phyloP scores from a whole-genome alignment of 1,140 invertebrate genomes.

The Drosophila sechellia region DNA sequence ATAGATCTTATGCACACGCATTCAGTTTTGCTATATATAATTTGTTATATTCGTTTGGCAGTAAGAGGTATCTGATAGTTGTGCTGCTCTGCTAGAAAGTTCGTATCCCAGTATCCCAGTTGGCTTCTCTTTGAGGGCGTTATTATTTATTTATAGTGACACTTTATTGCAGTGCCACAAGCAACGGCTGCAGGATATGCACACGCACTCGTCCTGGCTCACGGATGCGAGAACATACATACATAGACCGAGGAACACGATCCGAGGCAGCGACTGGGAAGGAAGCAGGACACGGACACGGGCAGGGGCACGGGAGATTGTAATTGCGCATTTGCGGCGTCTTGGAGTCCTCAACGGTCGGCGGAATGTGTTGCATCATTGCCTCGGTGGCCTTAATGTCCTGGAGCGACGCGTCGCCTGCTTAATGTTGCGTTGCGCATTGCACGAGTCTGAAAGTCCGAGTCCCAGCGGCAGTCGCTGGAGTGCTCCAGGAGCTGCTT shows the following conservation, averaged over 20 bases:
- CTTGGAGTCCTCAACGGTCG: slow-evolving; percentile 60
- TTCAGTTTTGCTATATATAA: too few relatives aligned
- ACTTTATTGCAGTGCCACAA: slow-evolving; percentile 71
- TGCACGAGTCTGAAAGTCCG: slow-evolving; percentile 60
- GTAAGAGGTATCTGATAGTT: slow-evolving; percentile 9
- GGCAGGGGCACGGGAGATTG: slow-evolving; percentile 45
- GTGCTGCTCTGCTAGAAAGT: background rate
- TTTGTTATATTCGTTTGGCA: too few relatives aligned
- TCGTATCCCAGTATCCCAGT: background rate
- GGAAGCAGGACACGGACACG: slow-evolving; percentile 1
- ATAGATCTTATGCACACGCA: too few relatives aligned
- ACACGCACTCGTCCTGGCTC: slow-evolving; percentile 40
- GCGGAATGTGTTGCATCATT: slow-evolving; percentile 78
- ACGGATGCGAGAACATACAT: slow-evolving; percentile 17
- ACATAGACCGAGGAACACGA: slow-evolving; percentile 1
- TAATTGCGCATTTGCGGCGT: slow-evolving; percentile 81
- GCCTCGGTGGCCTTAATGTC: slow-evolving; percentile 76
- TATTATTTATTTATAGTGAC: slow-evolving; percentile 83
- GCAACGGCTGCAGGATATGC: slow-evolving; percentile 72
- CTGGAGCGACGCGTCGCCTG: slow-evolving; percentile 69
- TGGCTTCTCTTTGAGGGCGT: slow-evolving; percentile 69
- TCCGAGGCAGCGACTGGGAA: slow-evolving; percentile 3
- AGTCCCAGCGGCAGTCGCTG: slow-evolving; percentile 30
- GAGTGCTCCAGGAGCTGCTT: slow-evolving; percentile 42
- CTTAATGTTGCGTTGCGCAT: slow-evolving; percentile 80